Conservation (phyloP, 2,888 invertebrate species). For the Leptopilina syphax region DNA sequence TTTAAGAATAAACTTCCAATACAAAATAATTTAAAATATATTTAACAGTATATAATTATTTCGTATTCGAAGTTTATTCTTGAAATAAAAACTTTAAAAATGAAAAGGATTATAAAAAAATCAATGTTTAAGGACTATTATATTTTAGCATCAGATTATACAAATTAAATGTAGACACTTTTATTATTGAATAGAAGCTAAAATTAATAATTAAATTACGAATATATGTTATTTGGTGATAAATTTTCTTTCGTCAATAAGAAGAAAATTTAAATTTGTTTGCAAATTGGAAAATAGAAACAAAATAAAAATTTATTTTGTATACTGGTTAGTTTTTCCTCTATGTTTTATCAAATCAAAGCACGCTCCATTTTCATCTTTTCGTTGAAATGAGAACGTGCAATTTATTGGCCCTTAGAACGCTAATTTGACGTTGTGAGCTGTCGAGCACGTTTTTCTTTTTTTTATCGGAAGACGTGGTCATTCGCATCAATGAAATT, state of each 20-base stretch:
- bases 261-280: not conserved
- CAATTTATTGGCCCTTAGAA: conserved; percentile 35
- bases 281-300: not conserved
- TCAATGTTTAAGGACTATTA: too few species aligned
- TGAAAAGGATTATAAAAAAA: too few species aligned
- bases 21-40: too few species aligned
- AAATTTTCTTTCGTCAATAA: not conserved
- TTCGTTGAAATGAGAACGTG: conserved; percentile 14
- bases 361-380: conserved; percentile 10
- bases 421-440: conserved; percentile 34
- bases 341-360: conserved; percentile 3
- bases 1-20: too few species aligned
- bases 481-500: conserved; percentile 3
- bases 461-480: not conserved
- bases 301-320: not conserved
- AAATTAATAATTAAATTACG: too few species aligned
- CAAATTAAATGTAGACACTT: too few species aligned
- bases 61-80: too few species aligned
- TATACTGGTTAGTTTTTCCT: not conserved
- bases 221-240: too few species aligned
- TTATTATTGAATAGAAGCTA: too few species aligned
- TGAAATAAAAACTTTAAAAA: too few species aligned
- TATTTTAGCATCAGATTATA: too few species aligned
- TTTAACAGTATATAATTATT: too few species aligned
- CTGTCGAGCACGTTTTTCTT: conserved; percentile 18